These are phyloP conservation scores for Tetragonula carbonaria DNA, from an alignment of 2,888 invertebrate genomes.

Conservation along the genomic window DNA sequence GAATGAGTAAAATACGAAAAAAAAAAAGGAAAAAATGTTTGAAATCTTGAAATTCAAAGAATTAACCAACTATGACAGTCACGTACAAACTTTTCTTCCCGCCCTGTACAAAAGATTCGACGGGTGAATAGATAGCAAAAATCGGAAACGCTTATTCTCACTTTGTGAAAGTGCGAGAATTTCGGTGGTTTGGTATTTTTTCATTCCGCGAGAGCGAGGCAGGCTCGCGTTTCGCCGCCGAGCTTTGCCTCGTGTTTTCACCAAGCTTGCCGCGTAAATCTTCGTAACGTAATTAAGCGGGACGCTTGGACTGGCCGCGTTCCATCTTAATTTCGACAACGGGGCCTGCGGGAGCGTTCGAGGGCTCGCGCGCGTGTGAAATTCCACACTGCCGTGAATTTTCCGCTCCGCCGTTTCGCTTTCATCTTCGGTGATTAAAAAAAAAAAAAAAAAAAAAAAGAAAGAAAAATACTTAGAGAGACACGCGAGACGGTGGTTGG, in stretches of 20 bases:
- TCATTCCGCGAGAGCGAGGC: neutral
- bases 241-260: no score
- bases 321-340: constrained; percentile 39
- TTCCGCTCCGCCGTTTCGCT: constrained; percentile 17
- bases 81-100: no score
- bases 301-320: constrained; percentile 3
- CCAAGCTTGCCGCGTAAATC: constrained; percentile 17
- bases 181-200: no score
- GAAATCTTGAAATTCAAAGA: no score
- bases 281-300: constrained; percentile 32
- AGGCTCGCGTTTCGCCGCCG: constrained; percentile 8
- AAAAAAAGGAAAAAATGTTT: no score
- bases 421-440: constrained; percentile 50
- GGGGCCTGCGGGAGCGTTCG: constrained; percentile 17
- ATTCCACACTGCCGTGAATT: constrained; percentile 16
- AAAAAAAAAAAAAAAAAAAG: no score
- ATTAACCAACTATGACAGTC: no score
- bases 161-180: no score
- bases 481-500: no score
- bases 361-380: constrained; percentile 3
- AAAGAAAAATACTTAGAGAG: constrained; percentile 18
- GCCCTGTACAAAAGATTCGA: no score
- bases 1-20: no score
- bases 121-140: no score
- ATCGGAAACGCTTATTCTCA: neutral